Base-by-base conservation (phyloP, 2,888 invertebrate genomes). In the Conops quadrifasciatus region DNA sequence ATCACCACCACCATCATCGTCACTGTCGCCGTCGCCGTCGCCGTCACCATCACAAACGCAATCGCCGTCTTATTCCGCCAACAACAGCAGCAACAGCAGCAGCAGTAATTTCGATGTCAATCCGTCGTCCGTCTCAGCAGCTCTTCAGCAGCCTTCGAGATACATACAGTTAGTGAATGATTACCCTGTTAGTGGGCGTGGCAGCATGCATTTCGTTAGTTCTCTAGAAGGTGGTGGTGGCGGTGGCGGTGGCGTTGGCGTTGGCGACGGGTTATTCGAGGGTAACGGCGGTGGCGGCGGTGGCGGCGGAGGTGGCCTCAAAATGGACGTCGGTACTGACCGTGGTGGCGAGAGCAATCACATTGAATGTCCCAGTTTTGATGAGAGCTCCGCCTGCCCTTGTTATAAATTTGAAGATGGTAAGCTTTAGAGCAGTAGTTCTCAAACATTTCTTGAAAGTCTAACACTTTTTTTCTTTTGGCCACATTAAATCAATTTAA, bases 381-480 rank as follows among this genome's bases (percentile, higher is more conserved):
- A 92, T 80, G 91, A 91, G 80, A 93, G 92, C 85, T 92, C 93
- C 56, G 92, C 92, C 77, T 96, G 96, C 85, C 94, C 95, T 7
- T 96, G 96, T 87, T 95, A 95, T 88, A 94, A 94, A 85, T 94
- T 95, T 86, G 95, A 95, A 87, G 94, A 95, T 88, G 95, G 90
- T 90, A 86, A 83, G 88, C 82, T 71, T 72, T 70, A 21, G 19
- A 53, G 5, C 53, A 36, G 36, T 7, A 9, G 4, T 36, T 36
- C 36, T 36, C 36, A 36, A 36, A 36, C 36, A 36, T 36, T 9
- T 36, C 36, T 36, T 36, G 9, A 36, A 36, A 36, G 4, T 7
- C 9, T 36, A 36, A 9, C 9, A 4, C 36, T 36, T 9, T 36
- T 36, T 36, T 36, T 36, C 9, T 9, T 4, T 36, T 36, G 9